A percentile compares a stretch with the other conserved stretches of the same genome.
Evolutionary conservation across 2,888 invertebrate species (phyloP).

Genomic region (Listrodromus nycthemerus): DNA sequence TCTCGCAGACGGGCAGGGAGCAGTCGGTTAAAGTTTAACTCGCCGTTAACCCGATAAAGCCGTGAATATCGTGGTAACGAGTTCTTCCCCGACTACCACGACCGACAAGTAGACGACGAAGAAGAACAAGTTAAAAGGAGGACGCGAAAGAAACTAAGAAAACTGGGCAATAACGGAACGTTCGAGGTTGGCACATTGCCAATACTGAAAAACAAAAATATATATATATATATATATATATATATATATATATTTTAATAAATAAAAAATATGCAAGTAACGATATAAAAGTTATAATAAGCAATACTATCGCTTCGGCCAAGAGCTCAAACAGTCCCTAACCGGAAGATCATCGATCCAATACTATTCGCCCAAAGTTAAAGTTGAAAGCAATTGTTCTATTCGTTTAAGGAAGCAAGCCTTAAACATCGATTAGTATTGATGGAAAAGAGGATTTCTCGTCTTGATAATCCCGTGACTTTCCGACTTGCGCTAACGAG

Average conservation of each 20-base stretch:
- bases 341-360: too few species aligned
- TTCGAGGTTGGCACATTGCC: conserved; percentile 33
- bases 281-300: not conserved
- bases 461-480: not conserved
- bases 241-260: too few species aligned
- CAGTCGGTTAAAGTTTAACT: conserved; percentile 62
- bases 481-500: not conserved
- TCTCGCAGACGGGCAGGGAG: conserved; percentile 24
- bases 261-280: not conserved
- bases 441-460: not conserved
- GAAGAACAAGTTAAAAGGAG: conserved; percentile 25
- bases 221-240: too few species aligned
- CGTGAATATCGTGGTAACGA: conserved; percentile 66
- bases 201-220: not conserved
- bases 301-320: too few species aligned
- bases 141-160: conserved; percentile 36
- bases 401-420: not conserved
- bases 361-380: too few species aligned
- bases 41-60: conserved; percentile 66
- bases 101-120: conserved; percentile 28
- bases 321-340: too few species aligned
- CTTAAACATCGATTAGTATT: not conserved
- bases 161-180: conserved; percentile 57
- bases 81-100: conserved; percentile 53
- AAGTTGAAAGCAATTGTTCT: too few species aligned